These are phyloP conservation scores for Lipotes vexillifer DNA, from an alignment of 2,113 vertebrate genomes.

Conservation along the genomic window DNA sequence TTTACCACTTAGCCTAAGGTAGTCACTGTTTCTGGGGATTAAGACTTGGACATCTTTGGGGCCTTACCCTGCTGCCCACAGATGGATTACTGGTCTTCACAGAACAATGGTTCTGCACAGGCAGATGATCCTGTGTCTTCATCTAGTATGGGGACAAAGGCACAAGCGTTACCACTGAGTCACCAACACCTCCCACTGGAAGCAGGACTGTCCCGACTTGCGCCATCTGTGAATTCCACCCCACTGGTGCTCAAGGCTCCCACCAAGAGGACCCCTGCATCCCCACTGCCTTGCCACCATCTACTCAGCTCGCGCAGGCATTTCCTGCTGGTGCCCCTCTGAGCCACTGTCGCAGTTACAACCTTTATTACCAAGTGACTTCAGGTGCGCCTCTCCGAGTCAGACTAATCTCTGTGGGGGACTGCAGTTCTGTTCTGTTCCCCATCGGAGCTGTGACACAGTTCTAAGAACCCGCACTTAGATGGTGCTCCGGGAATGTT, in stretches of 20 bases:
- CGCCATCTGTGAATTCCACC: too few relatives aligned
- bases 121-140: neutral
- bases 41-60: neutral
- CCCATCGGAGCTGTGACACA: neutral
- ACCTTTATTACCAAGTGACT: neutral
- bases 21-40: neutral
- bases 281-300: too few relatives aligned
- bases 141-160: neutral
- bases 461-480: neutral
- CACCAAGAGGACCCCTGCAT: too few relatives aligned
- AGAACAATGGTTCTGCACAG: neutral
- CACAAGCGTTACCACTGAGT: neutral
- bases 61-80: neutral
- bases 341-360: neutral
- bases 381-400: neutral
- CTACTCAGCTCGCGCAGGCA: fast-evolving
- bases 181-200: too few relatives aligned
- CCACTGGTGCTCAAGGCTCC: neutral
- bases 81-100: neutral
- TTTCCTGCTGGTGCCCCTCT: neutral
- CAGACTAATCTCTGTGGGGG: neutral
- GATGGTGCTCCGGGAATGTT: too few relatives aligned
- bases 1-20: neutral
- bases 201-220: neutral
- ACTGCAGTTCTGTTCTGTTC: neutral